A percentile compares a stretch with the other conserved stretches of the same genome.
Conservation (phyloP, 2,113 vertebrate species). For the Lucifuga dentata region DNA sequence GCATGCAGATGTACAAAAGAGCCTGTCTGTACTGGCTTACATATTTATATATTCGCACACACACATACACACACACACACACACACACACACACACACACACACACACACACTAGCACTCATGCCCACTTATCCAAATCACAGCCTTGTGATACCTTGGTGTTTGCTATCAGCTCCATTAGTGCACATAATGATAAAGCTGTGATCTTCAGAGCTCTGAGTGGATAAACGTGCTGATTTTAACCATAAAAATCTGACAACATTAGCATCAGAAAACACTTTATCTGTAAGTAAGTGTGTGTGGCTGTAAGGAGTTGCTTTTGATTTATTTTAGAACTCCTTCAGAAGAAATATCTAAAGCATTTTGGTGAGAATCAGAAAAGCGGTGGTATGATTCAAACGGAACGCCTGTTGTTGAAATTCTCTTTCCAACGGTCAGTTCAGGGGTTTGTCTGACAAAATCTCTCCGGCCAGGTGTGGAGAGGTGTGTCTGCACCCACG, state of each 20-base stretch:
- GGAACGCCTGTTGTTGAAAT: too few species aligned
- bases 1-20: too few species aligned
- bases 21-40: background rate
- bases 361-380: too few species aligned
- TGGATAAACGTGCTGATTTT: slow-evolving; percentile 5
- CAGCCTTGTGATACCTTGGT: background rate
- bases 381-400: too few species aligned
- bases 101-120: slow-evolving; percentile 4
- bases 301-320: background rate
- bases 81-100: background rate
- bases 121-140: slow-evolving; percentile 20
- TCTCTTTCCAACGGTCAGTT: too few species aligned
- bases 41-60: too few species aligned
- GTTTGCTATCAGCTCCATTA: slow-evolving; percentile 18
- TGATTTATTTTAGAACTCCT: background rate
- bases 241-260: too few species aligned
- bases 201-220: slow-evolving; percentile 17
- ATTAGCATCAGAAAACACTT: too few species aligned
- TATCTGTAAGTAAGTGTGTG: background rate
- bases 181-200: slow-evolving; percentile 19
- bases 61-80: too few species aligned
- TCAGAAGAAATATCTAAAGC: background rate
- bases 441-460: too few species aligned
- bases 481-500: too few species aligned
- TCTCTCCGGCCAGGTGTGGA: too few species aligned